Evolutionary conservation across 2,888 invertebrate genomes (phyloP), one percentile per base, ranked within the genome.

Genomic region (Scaptomyza flava): DNA sequence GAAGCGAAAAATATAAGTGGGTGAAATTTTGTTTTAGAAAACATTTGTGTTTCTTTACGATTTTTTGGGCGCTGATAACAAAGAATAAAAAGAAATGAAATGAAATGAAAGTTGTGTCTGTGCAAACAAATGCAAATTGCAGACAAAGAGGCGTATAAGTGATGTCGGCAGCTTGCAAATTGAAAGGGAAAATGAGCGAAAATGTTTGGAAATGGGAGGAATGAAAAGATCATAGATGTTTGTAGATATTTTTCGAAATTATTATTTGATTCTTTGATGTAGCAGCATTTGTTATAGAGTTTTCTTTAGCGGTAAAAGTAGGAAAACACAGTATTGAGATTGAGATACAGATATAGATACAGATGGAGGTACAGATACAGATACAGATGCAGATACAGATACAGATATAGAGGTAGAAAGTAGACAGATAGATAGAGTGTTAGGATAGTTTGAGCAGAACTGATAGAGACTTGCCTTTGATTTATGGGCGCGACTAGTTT

Each of bases 401-500:
- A n/a, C n/a, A n/a, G n/a, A n/a, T n/a, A n/a, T n/a, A n/a, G n/a
- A n/a, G n/a, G 65, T 11, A 71, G 56, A 52, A 17, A 54, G 60
- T 8, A 3, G 33, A 65, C 7, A 56, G 34, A 48, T 23, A 63
- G 38, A 70, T 47, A 63, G 73, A 71, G 59, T 75, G 63, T 75
- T 56, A 60, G 48, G 63, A 67, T 53, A 54, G 71, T 73, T 59
- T 51, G 72, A 62, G 72, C 51, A 58, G 17, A 52, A 72, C 14
- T 70, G 66, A 68, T 58, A 71, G 66, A 68, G 60, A 70, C 47
- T 64, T 64, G 71, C 45, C 56, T 78, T 81, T 79, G 89, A 86
- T 80, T 74, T 67, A 86, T 81, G 74, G 75, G 79, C 81, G 80
- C 79, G 91, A 91, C 91, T 91, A 91, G 91, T 90, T 89, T 81